Evolutionary conservation across 1,140 invertebrate species (phyloP), one percentile per base, ranked within the genome.

Genomic region (Polypedilum pembai): DNA sequence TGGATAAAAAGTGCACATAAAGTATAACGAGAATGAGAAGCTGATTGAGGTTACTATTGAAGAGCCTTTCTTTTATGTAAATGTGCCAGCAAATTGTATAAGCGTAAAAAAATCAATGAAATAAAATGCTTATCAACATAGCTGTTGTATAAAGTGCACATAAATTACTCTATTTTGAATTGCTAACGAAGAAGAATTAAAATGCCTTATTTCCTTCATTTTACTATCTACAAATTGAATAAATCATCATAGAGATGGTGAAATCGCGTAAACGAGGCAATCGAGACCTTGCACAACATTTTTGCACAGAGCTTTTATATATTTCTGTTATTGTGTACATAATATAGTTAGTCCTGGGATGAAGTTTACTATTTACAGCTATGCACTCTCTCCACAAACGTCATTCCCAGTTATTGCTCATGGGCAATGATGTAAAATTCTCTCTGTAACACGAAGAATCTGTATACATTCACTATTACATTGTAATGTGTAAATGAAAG

Each of bases 231-330:
- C 24, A 33, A 33, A 33, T 5, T 33, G 24, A 1, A 33, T 33
- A 33, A 33, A 33, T 33, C 24, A 33, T 33, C 24, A 33, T 33
- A 33, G 24, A 3, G 45, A 56, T 56, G 45, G 12, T 56, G 45
- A 56, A n/a, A 56, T 56, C n/a, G 12, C 45, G 45, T 56, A 56
- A 15, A 56, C 12, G 45, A 56, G 45, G n/a, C 12, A 56, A 56
- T n/a, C 45, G 45, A 56, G 45, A 56, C 45, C 45, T 56, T 56
- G 12, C 45, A 56, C 45, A 56, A 56, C 45, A 56, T 56, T 33
- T 33, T 56, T n/a, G 45, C 12, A 56, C 4, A 8, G 45, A 56
- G n/a, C 45, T n/a, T 56, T 4, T n/a, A 12, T 15, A 45, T 56
- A 15, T 56, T 56, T 15, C 12, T 15, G 15, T 45, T 56, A 45